These are phyloP conservation scores for Crax fasciolata DNA, from an alignment of 2,797 vertebrate genomes.

Conservation along the genomic window DNA sequence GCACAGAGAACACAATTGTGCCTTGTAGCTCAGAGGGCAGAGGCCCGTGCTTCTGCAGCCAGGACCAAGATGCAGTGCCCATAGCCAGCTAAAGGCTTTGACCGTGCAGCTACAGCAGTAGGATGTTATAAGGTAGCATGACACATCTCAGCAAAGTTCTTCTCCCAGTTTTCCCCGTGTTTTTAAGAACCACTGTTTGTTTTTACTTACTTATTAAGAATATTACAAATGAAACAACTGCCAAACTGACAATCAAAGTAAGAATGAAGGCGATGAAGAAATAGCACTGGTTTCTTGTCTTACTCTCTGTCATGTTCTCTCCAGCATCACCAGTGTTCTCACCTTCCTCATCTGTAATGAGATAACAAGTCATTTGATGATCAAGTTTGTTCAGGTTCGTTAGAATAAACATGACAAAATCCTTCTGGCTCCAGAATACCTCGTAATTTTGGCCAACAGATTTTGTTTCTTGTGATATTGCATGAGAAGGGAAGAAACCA, in stretches of 20 bases:
- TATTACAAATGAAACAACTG: conserved; percentile 81
- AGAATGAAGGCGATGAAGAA: conserved; percentile 75
- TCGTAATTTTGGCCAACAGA: neutral
- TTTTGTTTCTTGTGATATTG: neutral
- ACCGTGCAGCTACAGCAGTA: neutral
- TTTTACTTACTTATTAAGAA: conserved; percentile 82
- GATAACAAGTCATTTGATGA: conserved; percentile 38
- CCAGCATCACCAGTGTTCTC: conserved; percentile 17
- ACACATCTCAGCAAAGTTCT: neutral
- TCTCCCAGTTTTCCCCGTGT: neutral
- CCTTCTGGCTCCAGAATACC: neutral
- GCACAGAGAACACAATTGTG: neutral
- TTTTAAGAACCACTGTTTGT: neutral
- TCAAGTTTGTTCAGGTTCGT: neutral
- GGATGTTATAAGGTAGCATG: neutral
- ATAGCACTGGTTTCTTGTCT: conserved; percentile 42
- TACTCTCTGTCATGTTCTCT: neutral
- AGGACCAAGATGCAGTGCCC: neutral
- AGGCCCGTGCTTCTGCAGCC: neutral
- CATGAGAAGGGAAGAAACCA: neutral
- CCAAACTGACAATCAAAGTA: conserved; percentile 78
- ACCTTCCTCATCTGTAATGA: conserved; percentile 63
- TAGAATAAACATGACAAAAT: conserved; percentile 6
- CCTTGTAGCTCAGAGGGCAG: neutral
- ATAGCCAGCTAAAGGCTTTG: neutral